Conservation (phyloP, 1,140 invertebrate genomes). For the Grapholita molesta region DNA sequence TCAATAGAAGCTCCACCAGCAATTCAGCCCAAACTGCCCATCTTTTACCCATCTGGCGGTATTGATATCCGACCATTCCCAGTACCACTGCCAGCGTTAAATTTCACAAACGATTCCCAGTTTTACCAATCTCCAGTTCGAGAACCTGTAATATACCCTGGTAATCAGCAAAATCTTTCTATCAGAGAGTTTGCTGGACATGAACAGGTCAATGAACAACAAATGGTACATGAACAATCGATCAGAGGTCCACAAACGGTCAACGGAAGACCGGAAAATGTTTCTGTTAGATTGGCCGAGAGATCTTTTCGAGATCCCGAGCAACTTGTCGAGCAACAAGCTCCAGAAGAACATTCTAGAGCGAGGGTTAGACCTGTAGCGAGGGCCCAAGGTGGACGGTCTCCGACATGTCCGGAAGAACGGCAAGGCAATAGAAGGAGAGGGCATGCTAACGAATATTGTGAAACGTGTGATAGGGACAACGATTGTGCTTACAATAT, state of each 20-base stretch:
- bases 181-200: neutral
- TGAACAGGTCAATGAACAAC: neutral
- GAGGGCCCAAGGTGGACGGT: neutral
- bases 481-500: neutral
- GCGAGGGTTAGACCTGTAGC: neutral
- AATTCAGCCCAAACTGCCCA: neutral
- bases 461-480: neutral
- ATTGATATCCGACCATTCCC: neutral
- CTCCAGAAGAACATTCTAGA: neutral
- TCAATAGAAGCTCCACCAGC: neutral
- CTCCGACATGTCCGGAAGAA: conserved; percentile 18
- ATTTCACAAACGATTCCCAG: neutral
- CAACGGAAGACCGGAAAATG: too few relatives aligned
- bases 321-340: too few relatives aligned
- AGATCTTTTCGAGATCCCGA: too few relatives aligned
- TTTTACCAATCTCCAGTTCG: neutral
- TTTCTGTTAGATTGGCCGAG: too few relatives aligned
- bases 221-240: too few relatives aligned
- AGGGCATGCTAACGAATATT: neutral
- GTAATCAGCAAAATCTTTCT: neutral
- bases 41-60: neutral
- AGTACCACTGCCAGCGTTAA: neutral
- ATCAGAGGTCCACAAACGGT: too few relatives aligned
- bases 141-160: neutral
- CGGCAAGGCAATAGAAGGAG: neutral